phyloP scores from a whole-genome alignment of 2,113 vertebrate species.

The Micronycteris hirsuta region DNA sequence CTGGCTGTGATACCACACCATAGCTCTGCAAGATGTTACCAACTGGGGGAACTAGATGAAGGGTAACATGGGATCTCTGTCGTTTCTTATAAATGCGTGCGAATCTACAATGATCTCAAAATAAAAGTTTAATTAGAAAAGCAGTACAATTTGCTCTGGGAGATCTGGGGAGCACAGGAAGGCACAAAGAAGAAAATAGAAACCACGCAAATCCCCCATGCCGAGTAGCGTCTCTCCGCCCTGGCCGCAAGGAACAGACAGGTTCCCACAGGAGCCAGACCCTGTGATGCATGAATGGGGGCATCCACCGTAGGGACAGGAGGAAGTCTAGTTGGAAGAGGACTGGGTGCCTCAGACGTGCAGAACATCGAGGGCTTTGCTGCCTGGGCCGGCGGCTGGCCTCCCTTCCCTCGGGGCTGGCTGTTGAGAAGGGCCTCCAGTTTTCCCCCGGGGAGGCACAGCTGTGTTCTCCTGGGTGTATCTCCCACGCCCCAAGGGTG shows the following conservation, averaged over 20 bases:
- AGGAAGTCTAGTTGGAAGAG: not conserved
- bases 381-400: not conserved
- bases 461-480: not conserved
- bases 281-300: not conserved
- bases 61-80: not conserved
- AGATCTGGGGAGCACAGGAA: not conserved
- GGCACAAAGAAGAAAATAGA: not conserved
- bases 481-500: not conserved
- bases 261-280: not conserved
- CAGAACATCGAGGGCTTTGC: fast-evolving
- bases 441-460: not conserved
- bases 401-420: not conserved
- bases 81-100: not conserved
- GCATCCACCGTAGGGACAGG: not conserved
- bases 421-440: not conserved
- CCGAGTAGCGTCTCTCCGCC: not conserved
- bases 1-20: not conserved
- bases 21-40: not conserved
- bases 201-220: not conserved
- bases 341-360: not conserved
- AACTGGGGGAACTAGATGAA: not conserved
- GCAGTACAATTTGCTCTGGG: not conserved
- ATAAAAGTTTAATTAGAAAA: not conserved
- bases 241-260: not conserved
- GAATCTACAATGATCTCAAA: not conserved